Evolutionary conservation across 2,797 vertebrate species (phyloP).

Genomic region (Hemitrygon akajei): DNA sequence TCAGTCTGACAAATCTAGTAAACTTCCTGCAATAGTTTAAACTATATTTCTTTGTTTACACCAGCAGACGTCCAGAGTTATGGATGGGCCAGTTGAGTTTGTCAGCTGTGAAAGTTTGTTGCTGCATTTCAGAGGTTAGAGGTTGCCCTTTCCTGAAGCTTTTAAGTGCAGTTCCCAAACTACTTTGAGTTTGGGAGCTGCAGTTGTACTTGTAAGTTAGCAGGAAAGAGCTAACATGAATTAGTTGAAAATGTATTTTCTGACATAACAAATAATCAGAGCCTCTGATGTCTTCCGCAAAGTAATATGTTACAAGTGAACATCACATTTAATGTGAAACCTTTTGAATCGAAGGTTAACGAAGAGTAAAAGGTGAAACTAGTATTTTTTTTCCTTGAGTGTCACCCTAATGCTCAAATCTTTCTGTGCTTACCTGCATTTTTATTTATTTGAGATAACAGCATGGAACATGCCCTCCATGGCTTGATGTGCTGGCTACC

Average conservation of each 20-base stretch:
- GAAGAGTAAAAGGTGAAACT: not conserved
- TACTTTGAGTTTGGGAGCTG: not conserved
- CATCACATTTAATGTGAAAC: not conserved
- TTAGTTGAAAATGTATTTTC: not conserved
- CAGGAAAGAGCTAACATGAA: not conserved
- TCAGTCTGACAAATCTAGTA: not conserved
- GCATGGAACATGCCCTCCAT: no score
- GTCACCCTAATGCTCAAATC: not conserved
- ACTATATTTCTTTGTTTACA: not conserved
- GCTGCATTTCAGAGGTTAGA: not conserved
- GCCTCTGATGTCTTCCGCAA: not conserved
- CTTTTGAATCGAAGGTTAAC: not conserved
- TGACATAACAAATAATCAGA: not conserved
- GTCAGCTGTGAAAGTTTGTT: not conserved
- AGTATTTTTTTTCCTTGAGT: not conserved
- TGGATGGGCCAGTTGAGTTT: not conserved
- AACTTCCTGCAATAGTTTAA: constrained; percentile 18
- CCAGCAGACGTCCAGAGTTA: not conserved
- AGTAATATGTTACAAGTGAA: not conserved
- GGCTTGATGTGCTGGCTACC: no score
- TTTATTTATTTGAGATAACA: no score
- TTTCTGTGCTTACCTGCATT: no score
- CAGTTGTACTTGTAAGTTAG: no score
- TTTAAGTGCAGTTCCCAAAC: not conserved
- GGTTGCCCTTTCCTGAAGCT: not conserved